Evolutionary conservation across 2,113 vertebrate species (phyloP).

Genomic region (Alexandromys fortis): DNA sequence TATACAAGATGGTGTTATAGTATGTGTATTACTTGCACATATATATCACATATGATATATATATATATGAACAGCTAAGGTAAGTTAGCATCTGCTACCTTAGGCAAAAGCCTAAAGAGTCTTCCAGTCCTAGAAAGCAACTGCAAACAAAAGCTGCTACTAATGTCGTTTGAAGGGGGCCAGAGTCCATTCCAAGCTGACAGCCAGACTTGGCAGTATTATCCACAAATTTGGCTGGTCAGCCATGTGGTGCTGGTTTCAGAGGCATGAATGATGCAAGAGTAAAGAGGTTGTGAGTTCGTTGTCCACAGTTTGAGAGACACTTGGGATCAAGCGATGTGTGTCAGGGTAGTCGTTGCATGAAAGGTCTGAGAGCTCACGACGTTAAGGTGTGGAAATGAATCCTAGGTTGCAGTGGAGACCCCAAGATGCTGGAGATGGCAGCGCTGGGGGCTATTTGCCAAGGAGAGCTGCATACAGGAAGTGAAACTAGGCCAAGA

Average conservation of each 20-base stretch:
- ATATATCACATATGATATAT: neutral
- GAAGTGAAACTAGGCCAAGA: neutral
- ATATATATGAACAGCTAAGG: neutral
- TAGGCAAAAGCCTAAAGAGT: neutral
- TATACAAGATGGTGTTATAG: neutral
- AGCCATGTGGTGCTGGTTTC: neutral
- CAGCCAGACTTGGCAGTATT: neutral
- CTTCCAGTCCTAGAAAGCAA: neutral
- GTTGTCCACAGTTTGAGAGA: neutral
- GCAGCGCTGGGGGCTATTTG: neutral
- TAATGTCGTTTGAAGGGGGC: neutral
- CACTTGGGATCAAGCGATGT: neutral
- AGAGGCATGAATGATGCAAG: neutral
- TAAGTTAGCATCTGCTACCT: neutral
- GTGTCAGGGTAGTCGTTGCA: neutral
- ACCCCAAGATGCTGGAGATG: neutral
- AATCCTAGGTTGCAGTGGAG: neutral
- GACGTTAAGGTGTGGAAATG: neutral
- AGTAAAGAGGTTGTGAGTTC: neutral
- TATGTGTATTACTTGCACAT: neutral
- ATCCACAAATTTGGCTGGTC: neutral
- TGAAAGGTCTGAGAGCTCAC: neutral
- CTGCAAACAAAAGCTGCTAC: neutral
- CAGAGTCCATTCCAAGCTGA: neutral
- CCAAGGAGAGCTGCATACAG: neutral